phyloP scores from a whole-genome alignment of 2,888 invertebrate genomes.

The Acanthosepion esculentum region DNA sequence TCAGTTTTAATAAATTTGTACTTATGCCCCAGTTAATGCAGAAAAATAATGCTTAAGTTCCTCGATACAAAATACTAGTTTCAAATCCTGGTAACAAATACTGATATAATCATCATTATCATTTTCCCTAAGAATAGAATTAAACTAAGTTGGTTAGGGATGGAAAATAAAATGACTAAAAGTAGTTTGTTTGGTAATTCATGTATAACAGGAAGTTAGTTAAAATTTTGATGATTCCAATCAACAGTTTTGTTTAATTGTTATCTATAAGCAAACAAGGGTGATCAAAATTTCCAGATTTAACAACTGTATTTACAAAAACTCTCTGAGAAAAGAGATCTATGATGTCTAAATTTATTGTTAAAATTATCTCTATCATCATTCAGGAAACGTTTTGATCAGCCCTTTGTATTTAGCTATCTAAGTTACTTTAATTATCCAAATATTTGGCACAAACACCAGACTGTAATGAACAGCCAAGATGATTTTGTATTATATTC shows the following conservation, averaged over 20 bases:
- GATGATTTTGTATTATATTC: background rate
- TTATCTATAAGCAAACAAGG: background rate
- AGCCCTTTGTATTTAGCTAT: background rate
- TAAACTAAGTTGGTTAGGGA: too few species aligned
- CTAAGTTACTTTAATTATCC: background rate
- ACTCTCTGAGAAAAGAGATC: background rate
- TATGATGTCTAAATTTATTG: background rate
- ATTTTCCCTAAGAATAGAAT: too few species aligned
- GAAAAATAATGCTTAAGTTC: too few species aligned
- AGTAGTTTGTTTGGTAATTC: too few species aligned
- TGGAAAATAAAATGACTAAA: too few species aligned
- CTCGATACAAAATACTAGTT: too few species aligned
- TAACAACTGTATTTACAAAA: background rate
- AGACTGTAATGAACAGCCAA: background rate
- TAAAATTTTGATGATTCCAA: too few species aligned
- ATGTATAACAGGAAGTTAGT: too few species aligned
- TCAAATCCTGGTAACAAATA: too few species aligned
- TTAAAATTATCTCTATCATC: background rate
- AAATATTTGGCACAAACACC: constrained; percentile 4
- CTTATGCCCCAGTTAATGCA: too few species aligned
- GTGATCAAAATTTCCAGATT: background rate
- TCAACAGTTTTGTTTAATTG: background rate
- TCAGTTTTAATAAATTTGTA: too few species aligned
- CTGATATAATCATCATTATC: too few species aligned
- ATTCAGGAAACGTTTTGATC: background rate